These are phyloP conservation scores for Helarctos malayanus DNA, from an alignment of 2,797 vertebrate species.

Conservation along the genomic window DNA sequence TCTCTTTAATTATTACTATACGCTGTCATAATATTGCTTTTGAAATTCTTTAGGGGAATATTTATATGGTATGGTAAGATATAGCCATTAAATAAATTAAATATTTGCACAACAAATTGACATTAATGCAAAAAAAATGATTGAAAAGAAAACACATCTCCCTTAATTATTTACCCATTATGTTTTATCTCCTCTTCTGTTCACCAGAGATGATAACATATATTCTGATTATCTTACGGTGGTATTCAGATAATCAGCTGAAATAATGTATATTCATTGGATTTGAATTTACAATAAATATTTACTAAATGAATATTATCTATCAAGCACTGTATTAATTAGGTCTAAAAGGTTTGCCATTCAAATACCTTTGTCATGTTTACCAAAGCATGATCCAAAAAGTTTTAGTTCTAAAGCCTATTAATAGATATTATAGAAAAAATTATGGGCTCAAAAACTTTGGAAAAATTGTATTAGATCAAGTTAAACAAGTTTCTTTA, in stretches of 20 bases:
- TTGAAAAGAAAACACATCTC: background rate
- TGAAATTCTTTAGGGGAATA: background rate
- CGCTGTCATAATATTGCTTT: background rate
- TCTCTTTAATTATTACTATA: background rate
- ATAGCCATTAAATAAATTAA: background rate
- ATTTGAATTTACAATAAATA: background rate
- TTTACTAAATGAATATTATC: background rate
- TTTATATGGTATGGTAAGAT: background rate
- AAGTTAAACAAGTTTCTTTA: slow-evolving; percentile 6
- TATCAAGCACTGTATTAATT: background rate
- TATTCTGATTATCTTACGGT: background rate
- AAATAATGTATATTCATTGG: background rate
- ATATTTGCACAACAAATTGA: background rate
- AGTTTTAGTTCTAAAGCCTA: background rate
- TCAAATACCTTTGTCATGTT: slow-evolving; percentile 3
- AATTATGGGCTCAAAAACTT: background rate
- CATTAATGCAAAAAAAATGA: background rate
- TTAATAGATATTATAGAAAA: background rate
- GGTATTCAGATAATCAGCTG: background rate
- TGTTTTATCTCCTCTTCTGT: background rate
- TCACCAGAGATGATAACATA: background rate
- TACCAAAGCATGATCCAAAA: background rate
- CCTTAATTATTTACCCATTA: background rate
- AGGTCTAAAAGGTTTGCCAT: slow-evolving; percentile 11
- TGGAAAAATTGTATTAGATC: slow-evolving; percentile 46